These are phyloP conservation scores for Aphyosemion australe DNA, from an alignment of 2,113 vertebrate genomes.

Conservation along the genomic window DNA sequence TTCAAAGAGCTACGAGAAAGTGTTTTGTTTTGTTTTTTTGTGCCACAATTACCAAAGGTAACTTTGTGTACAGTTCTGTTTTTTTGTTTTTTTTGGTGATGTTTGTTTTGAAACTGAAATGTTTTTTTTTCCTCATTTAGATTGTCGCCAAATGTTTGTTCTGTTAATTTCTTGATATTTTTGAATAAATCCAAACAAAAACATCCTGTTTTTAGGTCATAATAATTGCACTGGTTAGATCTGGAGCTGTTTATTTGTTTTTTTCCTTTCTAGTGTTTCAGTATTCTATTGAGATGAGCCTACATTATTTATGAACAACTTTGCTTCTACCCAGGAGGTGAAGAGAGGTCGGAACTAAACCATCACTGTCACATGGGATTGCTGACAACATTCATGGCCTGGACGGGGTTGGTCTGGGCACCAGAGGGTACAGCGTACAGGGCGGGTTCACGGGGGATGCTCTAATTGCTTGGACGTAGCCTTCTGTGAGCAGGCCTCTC, in stretches of 20 bases:
- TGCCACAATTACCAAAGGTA: conserved; percentile 96
- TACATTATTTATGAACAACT: conserved; percentile 20
- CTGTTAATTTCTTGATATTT: conserved; percentile 91
- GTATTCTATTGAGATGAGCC: conserved; percentile 11
- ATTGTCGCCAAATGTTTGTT: conserved; percentile 90
- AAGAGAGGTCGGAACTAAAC: conserved; percentile 29
- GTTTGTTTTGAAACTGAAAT: conserved; percentile 87
- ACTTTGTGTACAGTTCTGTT: conserved; percentile 96
- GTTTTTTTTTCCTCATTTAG: conserved; percentile 72
- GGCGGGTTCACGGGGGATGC: conserved; percentile 28
- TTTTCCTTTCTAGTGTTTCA: neutral
- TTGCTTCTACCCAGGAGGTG: conserved; percentile 34
- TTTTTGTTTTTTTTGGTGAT: too few relatives aligned
- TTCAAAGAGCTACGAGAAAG: conserved; percentile 93
- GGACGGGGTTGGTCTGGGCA: conserved; percentile 32
- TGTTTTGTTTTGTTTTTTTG: conserved; percentile 88
- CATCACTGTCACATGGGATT: conserved; percentile 50
- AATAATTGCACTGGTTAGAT: too few relatives aligned
- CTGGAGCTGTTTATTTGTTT: too few relatives aligned
- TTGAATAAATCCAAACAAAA: conserved; percentile 89
- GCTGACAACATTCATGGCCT: conserved; percentile 49
- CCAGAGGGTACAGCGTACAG: conserved; percentile 24
- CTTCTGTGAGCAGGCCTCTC: conserved; percentile 50
- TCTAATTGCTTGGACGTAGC: conserved; percentile 34
- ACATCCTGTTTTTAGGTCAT: neutral